phyloP scores from a whole-genome alignment of 2,888 invertebrate genomes.

The Cerceris ruficornis region DNA sequence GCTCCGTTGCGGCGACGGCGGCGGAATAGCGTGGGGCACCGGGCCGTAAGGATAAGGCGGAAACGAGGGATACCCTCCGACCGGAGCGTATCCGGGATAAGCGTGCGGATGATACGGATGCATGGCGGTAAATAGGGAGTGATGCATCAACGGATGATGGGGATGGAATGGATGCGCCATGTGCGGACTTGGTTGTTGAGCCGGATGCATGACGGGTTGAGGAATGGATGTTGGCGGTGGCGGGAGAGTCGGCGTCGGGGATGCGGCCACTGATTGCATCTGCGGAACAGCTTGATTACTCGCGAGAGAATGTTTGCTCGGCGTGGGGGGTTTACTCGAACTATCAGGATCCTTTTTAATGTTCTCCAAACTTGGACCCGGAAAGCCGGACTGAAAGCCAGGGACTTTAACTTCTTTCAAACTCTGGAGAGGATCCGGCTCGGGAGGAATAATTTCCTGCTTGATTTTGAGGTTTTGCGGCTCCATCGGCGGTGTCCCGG shows the following conservation, averaged over 20 bases:
- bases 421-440: conserved; percentile 89
- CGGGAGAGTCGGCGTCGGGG: conserved; percentile 81
- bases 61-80: conserved; percentile 78
- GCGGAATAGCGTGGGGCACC: conserved; percentile 88
- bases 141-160: conserved; percentile 88
- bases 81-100: conserved; percentile 81
- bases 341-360: conserved; percentile 90
- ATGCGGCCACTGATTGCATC: conserved; percentile 77
- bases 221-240: conserved; percentile 86
- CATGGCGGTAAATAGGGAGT: conserved; percentile 86
- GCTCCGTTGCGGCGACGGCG: conserved; percentile 83
- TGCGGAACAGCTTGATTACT: conserved; percentile 71
- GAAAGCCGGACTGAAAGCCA: conserved; percentile 86
- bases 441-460: conserved; percentile 85
- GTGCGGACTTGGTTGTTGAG: conserved; percentile 88
- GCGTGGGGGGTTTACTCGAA: conserved; percentile 77
- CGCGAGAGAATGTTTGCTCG: conserved; percentile 76
- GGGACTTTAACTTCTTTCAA: conserved; percentile 91
- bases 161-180: conserved; percentile 88
- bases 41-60: conserved; percentile 88
- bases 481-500: conserved; percentile 82
- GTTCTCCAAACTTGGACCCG: conserved; percentile 87
- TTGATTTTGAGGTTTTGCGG: conserved; percentile 89
- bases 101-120: conserved; percentile 87
- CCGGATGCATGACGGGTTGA: conserved; percentile 88